Base-by-base conservation (phyloP, 2,797 vertebrate species). In the Pseudochromis fuscus region DNA sequence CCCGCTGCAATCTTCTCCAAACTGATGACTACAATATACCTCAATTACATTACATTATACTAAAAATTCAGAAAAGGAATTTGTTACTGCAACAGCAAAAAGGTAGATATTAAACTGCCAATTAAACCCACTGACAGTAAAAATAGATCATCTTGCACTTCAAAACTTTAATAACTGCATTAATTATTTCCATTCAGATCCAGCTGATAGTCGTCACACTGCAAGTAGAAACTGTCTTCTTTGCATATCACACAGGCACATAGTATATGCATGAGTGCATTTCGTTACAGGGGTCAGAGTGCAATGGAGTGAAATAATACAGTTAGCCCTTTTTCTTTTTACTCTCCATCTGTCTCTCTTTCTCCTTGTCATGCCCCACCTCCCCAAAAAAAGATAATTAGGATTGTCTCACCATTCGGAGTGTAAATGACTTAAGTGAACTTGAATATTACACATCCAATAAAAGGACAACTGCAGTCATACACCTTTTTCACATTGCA, bases 281-380 rank as follows among this genome's bases (percentile, higher is more conserved):
- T 67, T 59, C 0, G 3, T 51, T 62, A 5, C 4, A 68, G 21
- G 24, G 73, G 58, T 84, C 73, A 75, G 33, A 73, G 53, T 75
- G 53, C 70, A 67, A 53, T n/a, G 53, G 4, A 50, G 44, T 72
- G 31, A 81, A 63, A 74, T 71, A 67, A 70, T 66, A 50, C 42
- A 64, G 37, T 28, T 19, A 0, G 21, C 16, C 59, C 40, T 11
- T 38, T 13, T 38, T 4, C 37, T 13, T 67, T 23, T 62, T 60
- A 24, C 19, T 28, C 24, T 65, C 53, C 33, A 38, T 65, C 53
- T 31, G 19, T 45, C 63, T 23, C 33, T 45, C 38, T 61, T 42
- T 38, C 13, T 48, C 27, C 33, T 57, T 60, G 44, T 77, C 61
- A 35, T n/a, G n/a, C n/a, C n/a, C n/a, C n/a, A n/a, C n/a, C n/a